These are phyloP conservation scores for Mobula hypostoma DNA, from an alignment of 2,113 vertebrate species.

Conservation along the genomic window DNA sequence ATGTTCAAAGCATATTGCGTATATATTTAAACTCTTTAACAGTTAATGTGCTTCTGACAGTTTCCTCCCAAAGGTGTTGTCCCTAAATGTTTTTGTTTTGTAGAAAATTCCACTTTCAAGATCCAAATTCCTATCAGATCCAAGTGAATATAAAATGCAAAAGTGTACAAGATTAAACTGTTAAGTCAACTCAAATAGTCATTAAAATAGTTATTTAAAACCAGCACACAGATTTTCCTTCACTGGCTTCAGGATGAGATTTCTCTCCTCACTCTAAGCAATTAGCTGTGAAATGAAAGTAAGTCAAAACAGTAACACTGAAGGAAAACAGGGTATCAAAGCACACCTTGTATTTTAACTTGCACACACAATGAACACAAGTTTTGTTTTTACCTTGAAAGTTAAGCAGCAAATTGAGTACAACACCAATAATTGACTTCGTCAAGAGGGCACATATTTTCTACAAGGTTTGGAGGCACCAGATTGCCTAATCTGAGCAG, in stretches of 20 bases:
- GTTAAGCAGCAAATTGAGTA: background rate
- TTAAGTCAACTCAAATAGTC: background rate
- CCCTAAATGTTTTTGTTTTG: background rate
- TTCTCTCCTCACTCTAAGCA: background rate
- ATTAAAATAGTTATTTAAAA: background rate
- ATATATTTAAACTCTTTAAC: background rate
- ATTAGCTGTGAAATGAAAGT: background rate
- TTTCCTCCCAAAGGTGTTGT: background rate
- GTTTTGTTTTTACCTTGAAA: background rate
- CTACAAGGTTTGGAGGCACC: background rate
- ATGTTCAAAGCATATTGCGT: background rate
- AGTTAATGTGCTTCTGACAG: background rate
- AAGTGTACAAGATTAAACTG: background rate
- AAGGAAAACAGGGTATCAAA: background rate
- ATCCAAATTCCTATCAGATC: background rate
- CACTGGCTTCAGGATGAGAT: background rate
- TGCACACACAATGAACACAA: background rate
- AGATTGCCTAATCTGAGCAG: constrained; percentile 4
- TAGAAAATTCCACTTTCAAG: background rate
- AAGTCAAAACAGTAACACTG: background rate
- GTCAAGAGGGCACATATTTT: background rate
- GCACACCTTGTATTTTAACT: background rate
- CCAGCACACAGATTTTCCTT: background rate
- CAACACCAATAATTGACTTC: background rate
- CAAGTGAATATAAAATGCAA: background rate